Percentiles rank a stretch among this genome's conserved stretches.
These are phyloP conservation scores for Lepidochrysops patricia DNA, from an alignment of 2,888 invertebrate species.

Conservation along the genomic window DNA sequence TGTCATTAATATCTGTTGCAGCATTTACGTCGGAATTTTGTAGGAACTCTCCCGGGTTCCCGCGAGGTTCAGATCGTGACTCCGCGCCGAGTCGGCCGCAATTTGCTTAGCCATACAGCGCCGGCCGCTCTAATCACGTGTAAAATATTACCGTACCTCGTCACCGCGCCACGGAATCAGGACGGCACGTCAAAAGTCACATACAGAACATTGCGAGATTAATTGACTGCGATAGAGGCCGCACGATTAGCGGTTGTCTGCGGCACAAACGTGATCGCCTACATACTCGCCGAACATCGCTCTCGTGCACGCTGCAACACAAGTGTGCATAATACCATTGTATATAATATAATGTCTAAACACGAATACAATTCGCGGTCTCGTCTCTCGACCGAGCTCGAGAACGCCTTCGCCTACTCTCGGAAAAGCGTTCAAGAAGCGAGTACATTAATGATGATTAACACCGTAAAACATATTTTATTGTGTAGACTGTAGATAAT, in stretches of 20 bases:
- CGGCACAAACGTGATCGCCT: slow-evolving; percentile 27
- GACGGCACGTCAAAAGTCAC: slow-evolving; percentile 57
- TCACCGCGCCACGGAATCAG: slow-evolving; percentile 57
- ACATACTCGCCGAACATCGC: slow-evolving; percentile 14
- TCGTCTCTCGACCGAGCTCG: not conserved
- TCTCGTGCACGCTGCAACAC: slow-evolving; percentile 25
- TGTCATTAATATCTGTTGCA: slow-evolving; percentile 62
- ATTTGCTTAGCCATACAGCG: slow-evolving; percentile 73
- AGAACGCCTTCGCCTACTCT: not conserved
- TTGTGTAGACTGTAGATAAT: not conserved
- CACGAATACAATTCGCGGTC: not conserved
- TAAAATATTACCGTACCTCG: slow-evolving; percentile 66
- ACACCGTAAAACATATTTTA: not conserved
- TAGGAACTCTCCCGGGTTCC: slow-evolving; percentile 67
- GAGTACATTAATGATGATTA: slow-evolving; percentile 15
- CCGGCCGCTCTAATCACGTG: slow-evolving; percentile 69
- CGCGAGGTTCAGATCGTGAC: slow-evolving; percentile 72
- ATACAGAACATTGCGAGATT: slow-evolving; percentile 47
- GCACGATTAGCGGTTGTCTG: slow-evolving; percentile 46
- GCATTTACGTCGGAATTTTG: slow-evolving; percentile 69
- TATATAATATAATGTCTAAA: not conserved
- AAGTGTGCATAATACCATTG: slow-evolving; percentile 14
- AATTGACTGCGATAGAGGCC: slow-evolving; percentile 53
- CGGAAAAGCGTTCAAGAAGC: no score
- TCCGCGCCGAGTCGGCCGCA: slow-evolving; percentile 67